Evolutionary conservation across 2,797 vertebrate species (phyloP), one percentile per base, ranked within the genome.

Genomic region (Fringilla coelebs): DNA sequence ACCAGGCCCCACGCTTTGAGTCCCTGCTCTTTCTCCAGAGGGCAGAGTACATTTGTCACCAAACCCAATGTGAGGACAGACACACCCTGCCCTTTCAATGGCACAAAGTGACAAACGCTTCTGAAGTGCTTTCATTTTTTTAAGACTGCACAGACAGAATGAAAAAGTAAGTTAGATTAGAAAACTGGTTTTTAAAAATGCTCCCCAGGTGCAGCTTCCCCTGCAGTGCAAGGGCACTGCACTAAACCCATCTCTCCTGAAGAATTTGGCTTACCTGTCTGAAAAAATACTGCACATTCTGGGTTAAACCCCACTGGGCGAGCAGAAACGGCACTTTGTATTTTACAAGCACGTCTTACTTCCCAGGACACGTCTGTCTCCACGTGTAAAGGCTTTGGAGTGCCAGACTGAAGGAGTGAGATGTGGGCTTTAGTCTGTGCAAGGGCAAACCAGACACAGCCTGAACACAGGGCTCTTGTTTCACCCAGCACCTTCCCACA

Each of bases 1-100:
- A 5, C 0, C 65, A 25, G 46, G 52, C 4, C 2, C 0, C 34
- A 2, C 22, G 2, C 4, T 17, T 8, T 0, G 28, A 28, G 15
- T 20, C 25, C 72, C 73, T 81, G 75, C 49, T 65, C 21, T 1
- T 28, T 88, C 85, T 28, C 6, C 80, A 32, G 55, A 65, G 87
- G 76, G 74, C 89, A 92, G 92, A 90, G 95, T 92, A 28, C 80
- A 16, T 14, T 15, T 32, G 60, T 29, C 66, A 74, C 32, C 51
- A 29, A 24, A 51, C 3, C 4, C 10, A 15, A 8, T 6, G 4
- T 1, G 67, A 10, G 34, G 40, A 4, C 68, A 82, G 72, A 17
- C 87, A 77, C 94, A 45, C 90, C 96, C 90, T 45, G 60, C 2
- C 1, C 28, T 12, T 12, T 31, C 5, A n/a, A 17, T 2, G 28